Percentiles rank a stretch among this genome's conserved stretches.
Evolutionary conservation across 2,113 vertebrate genomes (phyloP).

Genomic region (Australoheros scitulus): DNA sequence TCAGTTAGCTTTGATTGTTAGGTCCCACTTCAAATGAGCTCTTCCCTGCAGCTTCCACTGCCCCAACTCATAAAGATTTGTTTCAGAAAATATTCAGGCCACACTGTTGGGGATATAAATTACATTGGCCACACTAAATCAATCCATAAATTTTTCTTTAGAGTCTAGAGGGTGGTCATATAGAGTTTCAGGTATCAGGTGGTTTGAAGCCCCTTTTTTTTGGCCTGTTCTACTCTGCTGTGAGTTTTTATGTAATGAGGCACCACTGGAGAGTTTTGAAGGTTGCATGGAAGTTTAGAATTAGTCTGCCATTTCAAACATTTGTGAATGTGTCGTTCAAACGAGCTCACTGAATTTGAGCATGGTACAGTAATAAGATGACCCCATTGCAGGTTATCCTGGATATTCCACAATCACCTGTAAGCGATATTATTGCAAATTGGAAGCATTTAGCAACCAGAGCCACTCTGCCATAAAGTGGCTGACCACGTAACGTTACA

Average conservation of each 20-base stretch:
- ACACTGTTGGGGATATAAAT: neutral
- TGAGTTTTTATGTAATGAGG: neutral
- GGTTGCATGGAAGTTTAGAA: neutral
- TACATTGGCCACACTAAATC: neutral
- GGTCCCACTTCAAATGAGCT: neutral
- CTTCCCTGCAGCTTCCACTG: neutral
- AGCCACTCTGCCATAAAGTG: no score
- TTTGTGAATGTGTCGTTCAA: no score
- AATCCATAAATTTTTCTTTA: neutral
- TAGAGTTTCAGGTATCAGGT: neutral
- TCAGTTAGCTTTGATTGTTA: neutral
- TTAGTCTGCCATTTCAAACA: no score
- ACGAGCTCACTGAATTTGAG: no score
- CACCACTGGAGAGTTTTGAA: slow-evolving; percentile 9
- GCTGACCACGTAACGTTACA: no score
- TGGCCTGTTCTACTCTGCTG: neutral
- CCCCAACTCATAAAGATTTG: neutral
- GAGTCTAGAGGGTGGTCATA: neutral
- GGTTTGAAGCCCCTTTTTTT: neutral
- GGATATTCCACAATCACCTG: no score
- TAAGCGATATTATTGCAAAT: no score
- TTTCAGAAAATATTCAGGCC: neutral
- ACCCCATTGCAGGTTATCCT: no score
- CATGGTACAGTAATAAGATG: no score
- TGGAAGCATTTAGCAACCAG: no score